These are phyloP conservation scores for Tachypleus tridentatus DNA, from an alignment of 1,140 invertebrate species.

Conservation along the genomic window DNA sequence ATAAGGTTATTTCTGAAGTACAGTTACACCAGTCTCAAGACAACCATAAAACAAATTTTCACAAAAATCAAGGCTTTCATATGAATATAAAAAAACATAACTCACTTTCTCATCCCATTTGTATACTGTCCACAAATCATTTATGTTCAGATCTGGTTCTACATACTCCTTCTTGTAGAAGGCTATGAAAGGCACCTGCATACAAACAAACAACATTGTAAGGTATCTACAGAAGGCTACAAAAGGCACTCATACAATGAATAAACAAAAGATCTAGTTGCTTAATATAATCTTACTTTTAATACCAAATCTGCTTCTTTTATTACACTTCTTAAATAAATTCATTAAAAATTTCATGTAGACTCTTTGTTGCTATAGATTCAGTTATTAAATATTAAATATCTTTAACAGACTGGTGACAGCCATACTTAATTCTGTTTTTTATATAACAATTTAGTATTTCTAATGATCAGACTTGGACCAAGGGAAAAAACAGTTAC, in stretches of 20 bases:
- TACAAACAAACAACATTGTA: constrained; percentile 1
- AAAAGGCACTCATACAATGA: too few relatives aligned
- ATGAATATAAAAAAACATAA: constrained; percentile 6
- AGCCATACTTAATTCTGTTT: too few relatives aligned
- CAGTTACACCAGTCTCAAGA: neutral
- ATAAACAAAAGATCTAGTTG: too few relatives aligned
- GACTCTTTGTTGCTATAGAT: constrained; percentile 2
- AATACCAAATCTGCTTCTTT: neutral
- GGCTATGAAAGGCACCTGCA: constrained; percentile 84
- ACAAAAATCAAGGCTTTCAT: neutral
- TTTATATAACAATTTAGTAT: too few relatives aligned
- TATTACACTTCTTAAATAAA: neutral
- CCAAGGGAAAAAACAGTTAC: too few relatives aligned
- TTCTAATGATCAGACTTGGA: too few relatives aligned
- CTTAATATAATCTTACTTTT: neutral
- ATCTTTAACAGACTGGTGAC: too few relatives aligned
- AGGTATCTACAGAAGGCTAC: too few relatives aligned
- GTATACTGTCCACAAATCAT: constrained; percentile 95
- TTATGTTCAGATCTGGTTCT: constrained; percentile 82
- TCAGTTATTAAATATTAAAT: neutral
- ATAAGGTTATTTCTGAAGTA: neutral
- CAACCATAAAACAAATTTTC: neutral
- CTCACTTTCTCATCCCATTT: constrained; percentile 80
- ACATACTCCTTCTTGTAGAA: constrained; percentile 99
- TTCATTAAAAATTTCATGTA: constrained; percentile 17